Conservation (phyloP, 2,888 invertebrate genomes). For the Apeira syringaria region DNA sequence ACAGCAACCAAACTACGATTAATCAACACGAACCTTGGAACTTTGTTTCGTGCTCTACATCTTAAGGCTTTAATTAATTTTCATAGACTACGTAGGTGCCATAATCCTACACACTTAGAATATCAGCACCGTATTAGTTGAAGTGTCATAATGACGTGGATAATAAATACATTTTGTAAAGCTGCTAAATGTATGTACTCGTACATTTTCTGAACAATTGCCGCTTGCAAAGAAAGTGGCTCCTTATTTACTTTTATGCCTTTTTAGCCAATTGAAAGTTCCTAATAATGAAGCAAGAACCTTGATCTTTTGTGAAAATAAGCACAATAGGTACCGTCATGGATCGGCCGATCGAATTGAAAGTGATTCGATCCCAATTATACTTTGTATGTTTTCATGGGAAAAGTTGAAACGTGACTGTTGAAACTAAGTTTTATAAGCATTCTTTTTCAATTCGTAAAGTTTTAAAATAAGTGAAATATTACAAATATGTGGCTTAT, state of each 20-base stretch:
- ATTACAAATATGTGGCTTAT: too few relatives aligned
- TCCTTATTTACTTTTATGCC: slow-evolving; percentile 4
- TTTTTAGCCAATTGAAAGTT: slow-evolving; percentile 19
- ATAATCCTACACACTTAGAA: slow-evolving; percentile 24
- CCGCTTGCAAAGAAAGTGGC: slow-evolving; percentile 3
- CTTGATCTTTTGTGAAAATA: slow-evolving; percentile 37
- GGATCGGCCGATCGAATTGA: slow-evolving; percentile 28
- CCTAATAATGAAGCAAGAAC: slow-evolving; percentile 26
- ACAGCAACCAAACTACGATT: slow-evolving; percentile 52
- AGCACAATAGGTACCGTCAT: slow-evolving; percentile 24
- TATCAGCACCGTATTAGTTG: neutral
- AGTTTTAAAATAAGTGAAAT: too few relatives aligned
- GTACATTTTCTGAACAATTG: neutral
- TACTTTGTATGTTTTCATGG: slow-evolving; percentile 26
- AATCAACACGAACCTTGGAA: slow-evolving; percentile 63
- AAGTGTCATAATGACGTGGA: slow-evolving; percentile 11
- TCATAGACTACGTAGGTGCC: slow-evolving; percentile 43
- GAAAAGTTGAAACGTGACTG: slow-evolving; percentile 29
- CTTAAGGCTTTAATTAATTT: slow-evolving; percentile 52
- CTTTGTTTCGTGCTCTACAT: slow-evolving; percentile 53
- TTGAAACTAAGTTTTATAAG: slow-evolving; percentile 10
- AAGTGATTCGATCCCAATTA: slow-evolving; percentile 30
- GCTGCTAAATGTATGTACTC: neutral
- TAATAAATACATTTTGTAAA: too few relatives aligned
- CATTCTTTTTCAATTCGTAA: slow-evolving; percentile 5